A percentile compares a stretch with the other conserved stretches of the same genome.
Evolutionary conservation across 2,113 vertebrate genomes (phyloP).

Genomic region (Podiceps cristatus): DNA sequence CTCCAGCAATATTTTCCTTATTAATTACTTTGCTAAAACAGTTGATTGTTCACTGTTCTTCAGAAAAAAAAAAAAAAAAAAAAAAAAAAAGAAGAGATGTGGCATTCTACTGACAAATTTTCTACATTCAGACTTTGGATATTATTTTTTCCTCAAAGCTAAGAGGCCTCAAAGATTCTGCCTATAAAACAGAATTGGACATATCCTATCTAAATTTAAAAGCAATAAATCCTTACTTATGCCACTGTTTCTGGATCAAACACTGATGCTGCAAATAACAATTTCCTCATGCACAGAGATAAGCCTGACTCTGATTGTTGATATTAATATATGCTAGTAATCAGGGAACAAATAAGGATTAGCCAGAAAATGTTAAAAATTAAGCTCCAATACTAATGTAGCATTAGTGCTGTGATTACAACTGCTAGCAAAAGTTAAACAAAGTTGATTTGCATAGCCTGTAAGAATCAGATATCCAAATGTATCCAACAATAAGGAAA

Average conservation of each 20-base stretch:
- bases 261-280: not conserved
- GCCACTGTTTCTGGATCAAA: not conserved
- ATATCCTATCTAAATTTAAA: not conserved
- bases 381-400: not conserved
- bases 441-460: not conserved
- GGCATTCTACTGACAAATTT: not conserved
- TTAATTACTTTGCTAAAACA: not conserved
- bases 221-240: not conserved
- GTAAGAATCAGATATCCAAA: not conserved
- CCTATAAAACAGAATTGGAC: not conserved
- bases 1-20: not conserved
- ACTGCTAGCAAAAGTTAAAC: not conserved
- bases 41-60: not conserved
- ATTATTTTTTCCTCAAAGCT: not conserved
- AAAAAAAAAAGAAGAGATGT: too few relatives aligned
- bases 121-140: not conserved
- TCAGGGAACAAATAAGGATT: not conserved
- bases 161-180: not conserved
- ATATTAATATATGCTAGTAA: not conserved
- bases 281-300: not conserved
- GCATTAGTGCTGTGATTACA: not conserved
- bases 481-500: not conserved
- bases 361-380: not conserved
- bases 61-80: not conserved
- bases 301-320: not conserved